Base-by-base conservation (phyloP, 2,797 vertebrate genomes). In the Sorex maritimensis region DNA sequence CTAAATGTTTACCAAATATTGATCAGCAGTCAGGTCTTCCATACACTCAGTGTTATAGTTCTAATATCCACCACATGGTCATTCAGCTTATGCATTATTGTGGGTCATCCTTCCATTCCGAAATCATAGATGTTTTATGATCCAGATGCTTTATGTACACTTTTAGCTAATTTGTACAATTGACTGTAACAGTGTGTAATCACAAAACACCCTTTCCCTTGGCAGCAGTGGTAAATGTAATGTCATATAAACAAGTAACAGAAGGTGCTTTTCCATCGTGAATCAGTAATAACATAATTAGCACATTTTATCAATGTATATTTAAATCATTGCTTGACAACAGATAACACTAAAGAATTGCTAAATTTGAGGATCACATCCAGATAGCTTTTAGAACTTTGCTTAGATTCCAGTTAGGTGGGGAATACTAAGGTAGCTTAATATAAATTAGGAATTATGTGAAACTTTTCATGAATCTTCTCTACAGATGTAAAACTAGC, bases 251-350 rank as follows among this genome's bases (percentile, higher is more conserved):
- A 65, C 65, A 14, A 77, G 28, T 78, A 86, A 90, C 78, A 90
- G 49, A 86, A 88, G 78, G 44, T 30, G 41, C 21, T 78, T 91
- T 95, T 84, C 58, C 69, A 67, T 79, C 55, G 26, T 9, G 52
- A 97, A 69, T 84, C 38, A 86, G 77, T 86, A 88, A 55, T 67
- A 91, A 75, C 41, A 78, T 61, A 88, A 90, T 86, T 88, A 93
- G 69, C 30, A 88, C 78, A 82, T 95, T 94, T 83, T 44, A 49
- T 95, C 71, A 79, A 71, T 26, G 24, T 38, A 58, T 55, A 69
- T 71, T 83, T 89, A 94, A 93, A 74, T 68, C 68, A 79, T 19
- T 88, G 44, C 30, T 86, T 86, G 65, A 81, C 63, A 93, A 89
- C 58, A 78, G 72, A 92, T 90, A 94, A 92, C 19, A 86, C 34